Evolutionary conservation across 1,140 invertebrate species (phyloP).

Genomic region (Chlorops oryzae): DNA sequence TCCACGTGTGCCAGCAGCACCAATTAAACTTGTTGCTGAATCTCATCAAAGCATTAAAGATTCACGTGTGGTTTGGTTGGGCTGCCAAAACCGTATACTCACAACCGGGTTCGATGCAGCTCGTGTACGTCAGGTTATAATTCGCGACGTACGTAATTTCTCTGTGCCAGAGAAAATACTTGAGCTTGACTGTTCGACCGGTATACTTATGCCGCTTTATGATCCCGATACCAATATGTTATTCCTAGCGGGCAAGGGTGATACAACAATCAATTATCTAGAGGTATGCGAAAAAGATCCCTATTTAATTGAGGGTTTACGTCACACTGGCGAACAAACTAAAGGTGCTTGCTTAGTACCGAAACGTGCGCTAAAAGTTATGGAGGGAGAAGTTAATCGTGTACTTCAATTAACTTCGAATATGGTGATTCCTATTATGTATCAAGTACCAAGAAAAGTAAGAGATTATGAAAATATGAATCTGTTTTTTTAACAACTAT

Average conservation of each 20-base stretch:
- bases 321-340: conserved; percentile 69
- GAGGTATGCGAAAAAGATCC: conserved; percentile 80
- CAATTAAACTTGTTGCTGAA: conserved; percentile 59
- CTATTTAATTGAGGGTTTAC: conserved; percentile 68
- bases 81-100: conserved; percentile 71
- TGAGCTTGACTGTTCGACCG: conserved; percentile 82
- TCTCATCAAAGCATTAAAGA: conserved; percentile 87
- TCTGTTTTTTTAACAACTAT: no score
- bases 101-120: conserved; percentile 75
- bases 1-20: conserved; percentile 57
- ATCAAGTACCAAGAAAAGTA: conserved; percentile 83
- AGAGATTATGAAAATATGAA: conserved; percentile 43
- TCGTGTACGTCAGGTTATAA: conserved; percentile 75
- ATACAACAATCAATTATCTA: conserved; percentile 80
- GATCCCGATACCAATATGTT: conserved; percentile 91
- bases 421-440: conserved; percentile 84
- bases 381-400: conserved; percentile 91
- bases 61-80: conserved; percentile 82
- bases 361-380: conserved; percentile 85
- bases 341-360: conserved; percentile 88
- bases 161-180: conserved; percentile 69
- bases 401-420: conserved; percentile 77
- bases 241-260: conserved; percentile 88
- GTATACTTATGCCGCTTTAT: conserved; percentile 81
- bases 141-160: conserved; percentile 80